Base-by-base conservation (phyloP, 2,113 vertebrate species). In the Rhineura floridana region DNA sequence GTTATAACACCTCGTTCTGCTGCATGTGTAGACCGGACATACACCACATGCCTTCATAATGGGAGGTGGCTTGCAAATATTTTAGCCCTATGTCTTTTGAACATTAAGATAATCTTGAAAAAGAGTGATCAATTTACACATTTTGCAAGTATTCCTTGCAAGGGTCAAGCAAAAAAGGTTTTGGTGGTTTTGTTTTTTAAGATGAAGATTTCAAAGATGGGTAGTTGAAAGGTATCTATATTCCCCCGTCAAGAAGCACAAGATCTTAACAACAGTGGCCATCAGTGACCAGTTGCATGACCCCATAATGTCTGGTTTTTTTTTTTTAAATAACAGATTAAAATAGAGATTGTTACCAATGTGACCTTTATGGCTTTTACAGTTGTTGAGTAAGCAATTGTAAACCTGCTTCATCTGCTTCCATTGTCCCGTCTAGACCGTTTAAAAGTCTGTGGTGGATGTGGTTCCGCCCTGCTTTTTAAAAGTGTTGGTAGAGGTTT, bases 91-190 rank as follows among this genome's bases (percentile, higher is more conserved):
- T 92, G 91, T 80, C 36, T 92, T 92, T 95, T 44, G 95, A 90
- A 89, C 89, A 92, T 95, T 93, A 94, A 95, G 93, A 94, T 96
- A 95, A 94, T 92, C 87, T 93, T 91, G 88, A 95, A 95, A 93
- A 95, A 95, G 93, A 92, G 88, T 93, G 95, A 96, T 96, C 95
- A 95, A 87, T 95, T 95, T 93, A 93, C 91, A 89, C 94, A 93
- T 94, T 96, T 93, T 94, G 87, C 90, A 90, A 95, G 94, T 95
- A 95, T 96, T 96, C 92, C 91, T 90, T 95, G 93, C 93, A 90
- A 90, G 2, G 42, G 84, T 46, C 52, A 13, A 33, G 42, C 2
- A 11, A 28, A 76, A n/a, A 46, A n/a, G 39, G 52, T 30, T 42
- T 76, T 33, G 52, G 4, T 44, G 59, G 28, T 39, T 70, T 4